Base-by-base conservation (phyloP, 2,113 vertebrate genomes). In the Apus apus region DNA sequence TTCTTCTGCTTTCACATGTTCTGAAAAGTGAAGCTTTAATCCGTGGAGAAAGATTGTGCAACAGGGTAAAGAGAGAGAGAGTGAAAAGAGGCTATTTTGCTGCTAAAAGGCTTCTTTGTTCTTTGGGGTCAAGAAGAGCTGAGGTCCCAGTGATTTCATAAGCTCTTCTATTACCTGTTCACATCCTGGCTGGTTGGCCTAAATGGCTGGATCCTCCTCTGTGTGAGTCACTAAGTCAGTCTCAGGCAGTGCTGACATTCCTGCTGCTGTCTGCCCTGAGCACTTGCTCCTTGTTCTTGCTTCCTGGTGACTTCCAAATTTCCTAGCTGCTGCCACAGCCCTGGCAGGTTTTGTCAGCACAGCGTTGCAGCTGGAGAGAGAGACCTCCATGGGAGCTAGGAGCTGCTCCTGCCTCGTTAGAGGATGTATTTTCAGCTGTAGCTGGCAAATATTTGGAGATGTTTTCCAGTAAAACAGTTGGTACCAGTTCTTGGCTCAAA, bases 401-500 rank as follows among this genome's bases (percentile, higher is more conserved):
- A 45, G 50, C 70, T 83, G 74, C 48, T 65, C 48, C 48, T n/a
- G 71, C 51, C 84, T 74, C 66, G 30, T 54, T 62, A 1, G 0
- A 50, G 43, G 27, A 36, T 26, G 5, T 34, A 4, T 80, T 75
- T 85, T 70, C 65, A 62, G 2, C 1, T 5, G 79, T 36, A 66
- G n/a, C 84, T 86, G 80, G 89, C 40, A 94, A 89, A 84, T 56
- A 77, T 53, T 93, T 87, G 70, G 70, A 82, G 90, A 30, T 85
- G 53, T 91, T 96, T 96, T 95, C 93, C 92, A 85, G 90, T 91
- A 82, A 94, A 91, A 67, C 85, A 64, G 84, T 85, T 81, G 79
- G 58, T 91, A 71, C 65, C 29, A 70, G 16, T 68, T 85, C 57
- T 75, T 95, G 93, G 92, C 93, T 74, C 19, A 21, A 36, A 84